Evolutionary conservation across 2,113 vertebrate species (phyloP), one percentile per base, ranked within the genome.

Genomic region (Tursiops truncatus): DNA sequence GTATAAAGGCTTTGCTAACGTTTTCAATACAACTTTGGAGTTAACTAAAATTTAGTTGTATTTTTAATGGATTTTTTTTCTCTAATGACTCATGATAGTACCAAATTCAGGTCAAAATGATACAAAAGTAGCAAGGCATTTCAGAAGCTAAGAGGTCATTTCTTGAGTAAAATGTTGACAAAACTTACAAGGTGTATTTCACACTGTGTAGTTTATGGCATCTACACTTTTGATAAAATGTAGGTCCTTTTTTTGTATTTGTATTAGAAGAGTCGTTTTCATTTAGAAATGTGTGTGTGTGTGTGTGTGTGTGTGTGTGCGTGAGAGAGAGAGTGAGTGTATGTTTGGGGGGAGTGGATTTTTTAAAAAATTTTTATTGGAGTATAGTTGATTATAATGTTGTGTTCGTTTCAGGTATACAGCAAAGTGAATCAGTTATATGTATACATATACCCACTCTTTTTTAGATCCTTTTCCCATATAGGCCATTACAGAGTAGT

Each of bases 91-190:
- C 38, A 77, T 53, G 14, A 68, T 58, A 71, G 21, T 95, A n/a
- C 28, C 88, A 90, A 58, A 89, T 83, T 96, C 81, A 80, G 62
- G 73, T 87, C 6, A 88, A 93, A 77, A 26, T 60, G 62, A 41
- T 84, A 23, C 36, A 62, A 94, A 95, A 80, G 13, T 36, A 86
- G 25, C 20, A 77, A 88, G n/a, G 14, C 9, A 41, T 70, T 97
- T 83, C 2, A 83, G 81, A 91, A 94, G 41, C 47, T 71, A 82
- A 71, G n/a, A 86, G 56, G 33, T 73, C n/a, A 38, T 73, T 25
- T 95, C 60, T 85, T 96, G 67, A 80, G 18, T 95, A 83, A 97
- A 86, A 96, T 94, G n/a, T 85, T 56, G 21, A 73, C 15, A 95
- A 91, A 84, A 60, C 5, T 50, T 71, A 41, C 1, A 87, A 82